phyloP scores from a whole-genome alignment of 2,888 invertebrate genomes.

The Uropetala carovei region DNA sequence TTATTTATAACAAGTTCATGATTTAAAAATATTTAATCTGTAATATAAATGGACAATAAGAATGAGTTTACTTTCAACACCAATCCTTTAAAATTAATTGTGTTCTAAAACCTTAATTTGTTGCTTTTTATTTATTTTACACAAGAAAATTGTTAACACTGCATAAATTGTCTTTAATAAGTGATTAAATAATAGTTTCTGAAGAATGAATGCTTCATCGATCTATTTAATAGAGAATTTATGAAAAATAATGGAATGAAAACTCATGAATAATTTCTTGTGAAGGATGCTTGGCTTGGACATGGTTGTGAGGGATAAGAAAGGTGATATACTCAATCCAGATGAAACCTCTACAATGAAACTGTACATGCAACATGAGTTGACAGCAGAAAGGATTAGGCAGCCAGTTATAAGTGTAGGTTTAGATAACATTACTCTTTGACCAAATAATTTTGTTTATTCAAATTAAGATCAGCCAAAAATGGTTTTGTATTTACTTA shows the following conservation, averaged over 20 bases:
- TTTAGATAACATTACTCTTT: too few species aligned
- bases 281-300: slow-evolving; percentile 83
- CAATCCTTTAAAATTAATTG: too few species aligned
- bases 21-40: too few species aligned
- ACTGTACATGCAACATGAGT: slow-evolving; percentile 89
- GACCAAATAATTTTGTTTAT: too few species aligned
- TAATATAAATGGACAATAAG: too few species aligned
- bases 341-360: slow-evolving; percentile 89
- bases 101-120: neutral
- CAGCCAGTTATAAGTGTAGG: slow-evolving; percentile 80
- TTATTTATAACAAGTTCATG: too few species aligned
- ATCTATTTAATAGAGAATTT: neutral
- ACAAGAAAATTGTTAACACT: too few species aligned
- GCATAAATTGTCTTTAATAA: too few species aligned
- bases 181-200: neutral
- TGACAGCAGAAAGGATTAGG: slow-evolving; percentile 86
- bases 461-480: too few species aligned
- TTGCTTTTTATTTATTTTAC: too few species aligned
- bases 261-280: slow-evolving; percentile 49
- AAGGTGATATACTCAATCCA: slow-evolving; percentile 87
- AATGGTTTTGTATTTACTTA: too few species aligned
- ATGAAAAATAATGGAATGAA: slow-evolving; percentile 53
- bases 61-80: too few species aligned
- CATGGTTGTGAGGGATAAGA: slow-evolving; percentile 88
- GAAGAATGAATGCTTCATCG: neutral